phyloP scores from a whole-genome alignment of 2,797 vertebrate species.

The Fringilla coelebs region DNA sequence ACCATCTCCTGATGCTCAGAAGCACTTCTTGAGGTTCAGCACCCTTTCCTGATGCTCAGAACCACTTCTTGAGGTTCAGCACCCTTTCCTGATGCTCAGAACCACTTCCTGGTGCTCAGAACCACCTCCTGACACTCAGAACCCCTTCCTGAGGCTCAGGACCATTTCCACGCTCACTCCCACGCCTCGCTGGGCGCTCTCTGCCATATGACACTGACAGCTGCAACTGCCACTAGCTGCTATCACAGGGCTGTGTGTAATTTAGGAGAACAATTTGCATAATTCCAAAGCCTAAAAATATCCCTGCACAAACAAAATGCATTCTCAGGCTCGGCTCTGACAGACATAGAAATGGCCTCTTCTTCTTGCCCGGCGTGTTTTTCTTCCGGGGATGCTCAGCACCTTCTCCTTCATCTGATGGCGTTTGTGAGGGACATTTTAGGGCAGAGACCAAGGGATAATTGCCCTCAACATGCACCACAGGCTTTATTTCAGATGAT shows the following conservation, averaged over 20 bases:
- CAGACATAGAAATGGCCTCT: not conserved
- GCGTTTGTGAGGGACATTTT: conserved; percentile 21
- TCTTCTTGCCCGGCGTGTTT: not conserved
- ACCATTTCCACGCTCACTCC: not conserved
- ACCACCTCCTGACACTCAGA: fast-evolving
- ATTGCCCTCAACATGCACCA: conserved; percentile 24
- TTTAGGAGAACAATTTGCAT: conserved; percentile 48
- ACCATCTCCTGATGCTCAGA: not conserved
- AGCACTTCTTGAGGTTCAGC: fast-evolving
- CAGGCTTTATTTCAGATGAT: not conserved
- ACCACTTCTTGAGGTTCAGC: fast-evolving
- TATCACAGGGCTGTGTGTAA: conserved; percentile 5
- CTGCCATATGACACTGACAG: not conserved
- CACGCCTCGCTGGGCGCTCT: not conserved
- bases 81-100: not conserved
- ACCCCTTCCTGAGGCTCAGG: not conserved
- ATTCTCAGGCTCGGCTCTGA: not conserved
- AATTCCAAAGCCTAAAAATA: conserved; percentile 56
- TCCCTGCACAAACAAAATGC: not conserved
- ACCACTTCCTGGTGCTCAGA: fast-evolving
- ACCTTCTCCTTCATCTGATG: not conserved
- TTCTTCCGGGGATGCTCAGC: not conserved
- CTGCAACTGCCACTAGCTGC: conserved; percentile 28
- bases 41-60: fast-evolving
- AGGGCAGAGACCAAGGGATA: conserved; percentile 37